These are phyloP conservation scores for Sciaenops ocellatus DNA, from an alignment of 2,797 vertebrate genomes.

Conservation along the genomic window DNA sequence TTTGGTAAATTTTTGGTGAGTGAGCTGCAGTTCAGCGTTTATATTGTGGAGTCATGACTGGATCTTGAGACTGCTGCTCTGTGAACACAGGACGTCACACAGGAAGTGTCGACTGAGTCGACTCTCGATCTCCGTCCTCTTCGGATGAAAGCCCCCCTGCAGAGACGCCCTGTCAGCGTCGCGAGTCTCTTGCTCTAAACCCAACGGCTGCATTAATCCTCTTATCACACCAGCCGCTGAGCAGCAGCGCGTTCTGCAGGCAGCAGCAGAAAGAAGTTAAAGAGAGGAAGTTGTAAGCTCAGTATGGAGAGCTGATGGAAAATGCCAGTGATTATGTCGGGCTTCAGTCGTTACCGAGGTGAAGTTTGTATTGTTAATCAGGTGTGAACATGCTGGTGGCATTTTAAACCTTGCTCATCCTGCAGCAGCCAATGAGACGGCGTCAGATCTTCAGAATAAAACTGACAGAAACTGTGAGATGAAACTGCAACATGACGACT, in stretches of 20 bases:
- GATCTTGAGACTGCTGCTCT: not conserved
- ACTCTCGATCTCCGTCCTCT: slow-evolving; percentile 2
- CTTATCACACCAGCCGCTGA: slow-evolving; percentile 36
- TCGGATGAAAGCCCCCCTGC: slow-evolving; percentile 37
- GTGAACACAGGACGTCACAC: not conserved
- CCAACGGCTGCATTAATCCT: slow-evolving; percentile 36
- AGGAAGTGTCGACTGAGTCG: slow-evolving; percentile 2
- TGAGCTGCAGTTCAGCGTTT: too few species aligned
- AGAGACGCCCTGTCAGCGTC: slow-evolving; percentile 45
- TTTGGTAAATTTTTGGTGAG: too few species aligned
- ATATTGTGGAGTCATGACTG: not conserved
- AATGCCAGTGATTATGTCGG: slow-evolving; percentile 25
- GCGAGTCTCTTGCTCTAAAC: slow-evolving; percentile 26
- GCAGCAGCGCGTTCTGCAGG: slow-evolving; percentile 30
- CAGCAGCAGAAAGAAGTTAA: slow-evolving; percentile 43
- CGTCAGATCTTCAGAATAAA: not conserved
- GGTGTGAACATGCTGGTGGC: slow-evolving; percentile 39
- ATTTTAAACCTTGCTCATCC: slow-evolving; percentile 39
- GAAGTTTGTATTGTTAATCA: slow-evolving; percentile 46
- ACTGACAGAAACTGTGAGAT: slow-evolving; percentile 5
- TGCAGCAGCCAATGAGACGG: slow-evolving; percentile 10
- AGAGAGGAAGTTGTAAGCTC: slow-evolving; percentile 45
- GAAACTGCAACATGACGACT: not conserved
- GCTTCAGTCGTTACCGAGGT: slow-evolving; percentile 21
- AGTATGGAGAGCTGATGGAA: slow-evolving; percentile 32